Percentiles rank a stretch among this genome's conserved stretches.
Conservation (phyloP, 2,113 vertebrate species). For the Forbesichthys agassizii region DNA sequence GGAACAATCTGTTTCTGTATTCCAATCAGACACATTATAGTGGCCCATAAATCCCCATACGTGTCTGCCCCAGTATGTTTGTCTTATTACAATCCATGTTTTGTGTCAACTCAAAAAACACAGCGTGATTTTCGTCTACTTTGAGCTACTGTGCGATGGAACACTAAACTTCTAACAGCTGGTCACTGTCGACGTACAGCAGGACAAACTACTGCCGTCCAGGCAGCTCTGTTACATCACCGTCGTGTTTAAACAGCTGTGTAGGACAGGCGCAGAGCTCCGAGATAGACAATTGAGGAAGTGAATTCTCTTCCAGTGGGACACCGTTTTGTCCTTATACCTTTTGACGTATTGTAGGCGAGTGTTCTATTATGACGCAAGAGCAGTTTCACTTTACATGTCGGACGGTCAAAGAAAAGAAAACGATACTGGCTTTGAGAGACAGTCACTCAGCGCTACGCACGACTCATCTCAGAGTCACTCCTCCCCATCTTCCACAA, state of each 20-base stretch:
- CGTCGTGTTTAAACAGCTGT: conserved; percentile 66
- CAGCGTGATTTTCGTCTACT: background rate
- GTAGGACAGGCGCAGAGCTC: conserved; percentile 37
- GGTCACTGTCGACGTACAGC: conserved; percentile 18
- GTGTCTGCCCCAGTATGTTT: too few relatives aligned
- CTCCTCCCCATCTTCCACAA: too few relatives aligned
- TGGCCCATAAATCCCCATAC: too few relatives aligned
- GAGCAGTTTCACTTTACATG: conserved; percentile 8
- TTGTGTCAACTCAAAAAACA: too few relatives aligned
- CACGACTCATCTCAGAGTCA: too few relatives aligned
- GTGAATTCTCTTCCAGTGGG: background rate
- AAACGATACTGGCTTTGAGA: background rate
- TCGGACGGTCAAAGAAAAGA: background rate
- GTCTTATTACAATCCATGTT: too few relatives aligned
- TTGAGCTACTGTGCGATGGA: conserved; percentile 25
- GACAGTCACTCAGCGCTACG: too few relatives aligned
- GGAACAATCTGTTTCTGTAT: too few relatives aligned
- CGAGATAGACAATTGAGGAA: conserved; percentile 30
- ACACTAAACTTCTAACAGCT: conserved; percentile 2
- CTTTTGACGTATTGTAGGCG: conserved; percentile 2
- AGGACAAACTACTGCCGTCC: conserved; percentile 24
- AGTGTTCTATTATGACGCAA: conserved; percentile 7
- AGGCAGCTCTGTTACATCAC: conserved; percentile 41
- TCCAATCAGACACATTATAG: too few relatives aligned
- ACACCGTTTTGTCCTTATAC: background rate